phyloP scores from a whole-genome alignment of 2,888 invertebrate species.

The Melikaiella ostensackeni region DNA sequence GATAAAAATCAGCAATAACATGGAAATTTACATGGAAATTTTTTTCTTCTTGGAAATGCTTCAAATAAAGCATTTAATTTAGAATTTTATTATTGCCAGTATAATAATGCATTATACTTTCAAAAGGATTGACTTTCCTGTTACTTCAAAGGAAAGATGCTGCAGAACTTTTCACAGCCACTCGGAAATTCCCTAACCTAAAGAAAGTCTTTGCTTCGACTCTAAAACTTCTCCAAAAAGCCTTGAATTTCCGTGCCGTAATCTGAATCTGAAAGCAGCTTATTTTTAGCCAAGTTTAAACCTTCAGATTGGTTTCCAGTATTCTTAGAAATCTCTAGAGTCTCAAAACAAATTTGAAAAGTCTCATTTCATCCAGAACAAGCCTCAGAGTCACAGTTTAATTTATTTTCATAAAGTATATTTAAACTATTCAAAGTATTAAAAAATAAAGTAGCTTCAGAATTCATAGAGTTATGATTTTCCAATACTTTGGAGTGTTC shows the following conservation, averaged over 20 bases:
- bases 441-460: neutral
- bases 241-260: slow-evolving; percentile 36
- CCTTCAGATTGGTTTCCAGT: slow-evolving; percentile 1
- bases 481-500: too few species aligned
- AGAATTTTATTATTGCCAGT: neutral
- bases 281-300: slow-evolving; percentile 30
- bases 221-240: slow-evolving; percentile 34
- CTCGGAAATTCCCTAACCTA: slow-evolving; percentile 15
- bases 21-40: neutral
- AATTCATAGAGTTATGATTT: too few species aligned
- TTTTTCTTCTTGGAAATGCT: too few species aligned
- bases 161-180: neutral
- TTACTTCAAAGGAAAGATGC: neutral
- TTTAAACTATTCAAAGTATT: neutral
- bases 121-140: slow-evolving; percentile 18
- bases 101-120: slow-evolving; percentile 7
- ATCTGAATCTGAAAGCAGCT: slow-evolving; percentile 30
- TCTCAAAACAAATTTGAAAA: neutral
- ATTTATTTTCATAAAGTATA: neutral
- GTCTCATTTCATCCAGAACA: neutral
- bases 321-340: slow-evolving; percentile 2
- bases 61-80: too few species aligned
- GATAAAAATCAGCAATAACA: neutral
- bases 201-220: slow-evolving; percentile 15
- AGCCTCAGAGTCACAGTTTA: neutral